Evolutionary conservation across 2,888 invertebrate species (phyloP), one percentile per base, ranked within the genome.

Genomic region (Malthinus seriepunctatus): DNA sequence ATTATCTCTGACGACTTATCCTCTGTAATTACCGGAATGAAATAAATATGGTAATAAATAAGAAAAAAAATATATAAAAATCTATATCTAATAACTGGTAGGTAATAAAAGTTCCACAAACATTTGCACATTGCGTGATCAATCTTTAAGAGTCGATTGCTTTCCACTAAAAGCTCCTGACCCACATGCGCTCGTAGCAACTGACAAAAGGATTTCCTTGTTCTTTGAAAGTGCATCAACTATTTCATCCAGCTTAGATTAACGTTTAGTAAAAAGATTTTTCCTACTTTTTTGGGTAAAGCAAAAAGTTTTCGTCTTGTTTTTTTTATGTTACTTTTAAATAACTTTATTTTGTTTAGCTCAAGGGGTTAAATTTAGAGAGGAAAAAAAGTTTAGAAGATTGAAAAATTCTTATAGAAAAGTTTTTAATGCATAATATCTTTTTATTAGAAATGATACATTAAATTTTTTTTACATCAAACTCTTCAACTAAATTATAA

Each of bases 51-150:
- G 2, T 23, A 23, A 23, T 23, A 23, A 2, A 23, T 3, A 23
- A 2, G 23, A 2, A 23, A 23, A 10, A 37, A 10, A 12, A 37
- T 37, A 6, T 11, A 37, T 2, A 37, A 37, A 37, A 37, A n/a
- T 34, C 34, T n/a, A 5, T 34, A 10, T 10, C 35, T 10, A 34
- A 34, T 34, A 34, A 34, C 23, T 47, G 46, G 46, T 46, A 42
- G 32, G 44, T 46, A 45, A 51, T 51, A 52, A 58, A 53, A 42
- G 9, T 23, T 31, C 32, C 31, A 51, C 51, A 51, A 58, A 58
- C 58, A 58, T 58, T 53, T 48, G 51, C 53, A 53, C 54, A 55
- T 63, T 55, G 62, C 54, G 62, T 61, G 65, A 63, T 62, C 62
- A 65, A 63, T 62, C 63, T 65, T 60, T 37, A 23, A 23, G 23